A percentile compares a stretch with the other conserved stretches of the same genome.
Evolutionary conservation across 2,113 vertebrate genomes (phyloP).

Genomic region (Grus americana): DNA sequence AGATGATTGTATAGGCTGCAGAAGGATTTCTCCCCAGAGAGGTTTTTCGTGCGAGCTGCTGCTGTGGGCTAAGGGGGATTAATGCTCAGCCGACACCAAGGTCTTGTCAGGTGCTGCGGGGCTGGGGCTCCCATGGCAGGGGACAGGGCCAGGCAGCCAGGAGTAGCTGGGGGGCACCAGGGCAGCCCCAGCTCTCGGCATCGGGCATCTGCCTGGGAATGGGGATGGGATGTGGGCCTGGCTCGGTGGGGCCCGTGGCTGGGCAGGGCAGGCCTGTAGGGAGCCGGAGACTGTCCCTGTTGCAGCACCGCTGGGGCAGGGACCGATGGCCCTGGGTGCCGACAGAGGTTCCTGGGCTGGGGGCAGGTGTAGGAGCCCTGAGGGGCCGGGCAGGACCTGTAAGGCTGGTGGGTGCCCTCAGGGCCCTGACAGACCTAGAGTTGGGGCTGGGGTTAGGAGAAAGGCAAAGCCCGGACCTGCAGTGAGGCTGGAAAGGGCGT

Average conservation of each 20-base stretch:
- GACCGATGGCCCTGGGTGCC: rapidly evolving
- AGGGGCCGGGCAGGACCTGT: background rate
- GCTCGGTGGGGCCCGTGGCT: no score
- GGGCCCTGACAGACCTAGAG: background rate
- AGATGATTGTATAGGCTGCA: background rate
- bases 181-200: background rate
- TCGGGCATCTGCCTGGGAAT: background rate
- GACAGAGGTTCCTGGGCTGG: background rate
- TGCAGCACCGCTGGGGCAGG: no score
- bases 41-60: background rate
- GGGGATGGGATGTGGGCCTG: no score
- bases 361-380: no score
- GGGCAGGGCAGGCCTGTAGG: background rate
- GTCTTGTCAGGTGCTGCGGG: background rate
- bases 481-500: background rate
- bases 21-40: background rate
- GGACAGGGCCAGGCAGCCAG: background rate
- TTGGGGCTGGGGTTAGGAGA: background rate
- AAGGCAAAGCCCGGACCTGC: rapidly evolving
- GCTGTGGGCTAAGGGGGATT: background rate
- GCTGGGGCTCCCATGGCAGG: background rate
- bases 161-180: background rate
- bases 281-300: background rate
- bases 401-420: background rate
- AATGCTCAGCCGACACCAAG: background rate